Conservation (phyloP, 2,113 vertebrate genomes). For the Progne subis region DNA sequence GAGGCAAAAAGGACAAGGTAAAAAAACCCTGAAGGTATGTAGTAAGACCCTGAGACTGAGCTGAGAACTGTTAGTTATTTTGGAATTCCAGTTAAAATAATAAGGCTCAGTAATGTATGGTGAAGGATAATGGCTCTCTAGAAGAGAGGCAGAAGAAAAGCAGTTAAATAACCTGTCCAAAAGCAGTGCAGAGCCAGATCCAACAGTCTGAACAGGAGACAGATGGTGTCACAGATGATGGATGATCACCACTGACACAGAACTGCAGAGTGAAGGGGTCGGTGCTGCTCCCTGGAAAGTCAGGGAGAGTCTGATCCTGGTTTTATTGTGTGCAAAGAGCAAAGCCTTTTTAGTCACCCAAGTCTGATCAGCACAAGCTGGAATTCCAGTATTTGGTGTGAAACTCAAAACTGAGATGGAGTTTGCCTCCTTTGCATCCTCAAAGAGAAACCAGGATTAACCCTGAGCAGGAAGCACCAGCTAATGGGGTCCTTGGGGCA, state of each 20-base stretch:
- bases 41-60: background rate
- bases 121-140: background rate
- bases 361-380: background rate
- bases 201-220: background rate
- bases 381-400: background rate
- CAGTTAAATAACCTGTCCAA: background rate
- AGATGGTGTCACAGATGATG: background rate
- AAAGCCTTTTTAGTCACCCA: background rate
- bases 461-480: background rate
- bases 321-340: background rate
- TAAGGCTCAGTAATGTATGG: background rate
- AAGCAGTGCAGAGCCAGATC: background rate
- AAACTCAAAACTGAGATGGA: background rate
- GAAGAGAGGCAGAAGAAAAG: background rate
- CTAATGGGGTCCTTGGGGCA: background rate
- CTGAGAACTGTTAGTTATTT: background rate
- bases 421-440: rapidly evolving
- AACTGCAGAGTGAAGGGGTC: background rate
- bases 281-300: background rate
- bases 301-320: background rate
- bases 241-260: background rate
- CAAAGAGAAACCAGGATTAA: background rate
- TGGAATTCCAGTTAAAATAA: background rate
- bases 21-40: rapidly evolving
- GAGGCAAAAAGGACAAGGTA: background rate